These are phyloP conservation scores for Shinisaurus crocodilurus DNA, from an alignment of 2,113 vertebrate genomes.

Conservation along the genomic window DNA sequence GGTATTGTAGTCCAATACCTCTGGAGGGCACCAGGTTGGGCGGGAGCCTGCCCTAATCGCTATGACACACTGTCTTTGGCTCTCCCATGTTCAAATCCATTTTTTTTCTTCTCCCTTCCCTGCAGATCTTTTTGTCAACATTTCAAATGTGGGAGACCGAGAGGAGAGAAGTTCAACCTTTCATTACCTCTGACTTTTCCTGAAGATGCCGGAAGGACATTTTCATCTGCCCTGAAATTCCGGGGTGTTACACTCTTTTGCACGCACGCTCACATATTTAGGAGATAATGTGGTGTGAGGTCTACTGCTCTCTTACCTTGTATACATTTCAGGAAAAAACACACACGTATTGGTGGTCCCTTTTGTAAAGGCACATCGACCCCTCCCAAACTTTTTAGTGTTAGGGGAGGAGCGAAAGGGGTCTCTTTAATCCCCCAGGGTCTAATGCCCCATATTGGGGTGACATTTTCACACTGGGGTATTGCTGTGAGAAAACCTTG, in stretches of 20 bases:
- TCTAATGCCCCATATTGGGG: conserved; percentile 33
- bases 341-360: not conserved
- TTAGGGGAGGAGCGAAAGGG: conserved; percentile 3
- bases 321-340: not conserved
- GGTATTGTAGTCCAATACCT: too few relatives aligned
- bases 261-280: not conserved
- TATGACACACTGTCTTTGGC: not conserved
- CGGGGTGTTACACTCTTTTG: not conserved
- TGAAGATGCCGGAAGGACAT: not conserved
- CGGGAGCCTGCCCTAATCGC: not conserved
- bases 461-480: not conserved
- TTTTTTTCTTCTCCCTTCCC: not conserved
- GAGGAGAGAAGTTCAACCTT: not conserved
- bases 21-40: not conserved
- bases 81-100: not conserved
- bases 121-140: not conserved
- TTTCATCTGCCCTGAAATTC: not conserved
- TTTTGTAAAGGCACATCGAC: not conserved
- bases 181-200: conserved; percentile 29
- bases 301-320: not conserved
- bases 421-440: not conserved
- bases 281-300: not conserved
- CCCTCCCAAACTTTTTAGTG: not conserved
- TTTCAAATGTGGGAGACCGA: not conserved
- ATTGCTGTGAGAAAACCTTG: not conserved